phyloP scores from a whole-genome alignment of 2,113 vertebrate genomes.

The Lichenostomus cassidix region DNA sequence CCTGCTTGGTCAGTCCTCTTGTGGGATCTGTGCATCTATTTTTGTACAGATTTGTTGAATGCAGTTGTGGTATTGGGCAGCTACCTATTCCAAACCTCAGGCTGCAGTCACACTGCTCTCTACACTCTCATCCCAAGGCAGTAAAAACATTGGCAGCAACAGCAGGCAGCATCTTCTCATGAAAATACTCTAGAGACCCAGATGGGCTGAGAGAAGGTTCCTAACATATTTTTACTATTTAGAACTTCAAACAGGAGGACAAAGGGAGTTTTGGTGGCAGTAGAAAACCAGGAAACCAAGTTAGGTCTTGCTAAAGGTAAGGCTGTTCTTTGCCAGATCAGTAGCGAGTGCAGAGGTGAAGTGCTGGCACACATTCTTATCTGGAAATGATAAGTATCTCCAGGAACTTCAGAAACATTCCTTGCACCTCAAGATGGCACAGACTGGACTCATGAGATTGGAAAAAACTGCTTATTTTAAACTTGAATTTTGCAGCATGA shows the following conservation, averaged over 20 bases:
- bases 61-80: accelerated
- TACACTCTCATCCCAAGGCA: background rate
- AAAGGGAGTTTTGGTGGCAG: background rate
- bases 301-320: background rate
- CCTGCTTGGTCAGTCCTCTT: background rate
- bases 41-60: background rate
- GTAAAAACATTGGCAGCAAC: background rate
- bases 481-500: background rate
- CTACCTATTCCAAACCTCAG: background rate
- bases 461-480: background rate
- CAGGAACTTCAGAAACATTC: background rate
- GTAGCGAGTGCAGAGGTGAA: background rate
- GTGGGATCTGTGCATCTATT: background rate
- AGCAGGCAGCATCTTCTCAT: background rate
- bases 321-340: background rate
- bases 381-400: background rate
- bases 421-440: background rate
- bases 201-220: background rate
- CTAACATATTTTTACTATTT: background rate
- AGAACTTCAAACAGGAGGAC: background rate
- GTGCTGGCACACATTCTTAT: background rate
- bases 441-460: background rate
- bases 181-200: background rate
- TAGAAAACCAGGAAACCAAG: background rate
- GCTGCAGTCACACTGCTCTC: background rate